Base-by-base conservation (phyloP, 2,797 vertebrate species). In the Pangasius krempfi region DNA sequence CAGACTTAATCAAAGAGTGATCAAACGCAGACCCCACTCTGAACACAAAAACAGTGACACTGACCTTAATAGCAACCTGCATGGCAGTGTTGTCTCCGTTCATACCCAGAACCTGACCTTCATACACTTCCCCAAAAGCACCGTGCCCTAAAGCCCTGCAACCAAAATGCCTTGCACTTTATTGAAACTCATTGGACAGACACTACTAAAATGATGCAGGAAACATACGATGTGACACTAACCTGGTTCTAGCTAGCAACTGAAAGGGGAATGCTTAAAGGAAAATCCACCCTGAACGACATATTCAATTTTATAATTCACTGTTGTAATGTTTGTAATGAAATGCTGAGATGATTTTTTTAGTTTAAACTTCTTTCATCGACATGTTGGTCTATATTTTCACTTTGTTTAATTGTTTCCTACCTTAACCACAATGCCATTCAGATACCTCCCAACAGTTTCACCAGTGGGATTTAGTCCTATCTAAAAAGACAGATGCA, bases 51-150 rank as follows among this genome's bases (percentile, higher is more conserved):
- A 60, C 37, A 54, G 40, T 64, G n/a, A 40, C 66, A 72, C 96
- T 96, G 90, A 99, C 98, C 98, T 99, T 99, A 93, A 98, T 95
- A 90, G 98, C 97, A 88, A 99, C 98, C 91, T 97, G 97, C 93
- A 98, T 95, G 86, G 97, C 95, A 75, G 90, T 94, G 84, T 96
- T 96, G 88, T 99, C 96, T 68, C 96, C 93, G 72, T 94, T 95
- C 93, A 98, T 97, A 85, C 97, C 97, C 84, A 97, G 94, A 85
- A 98, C 95, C 0, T 97, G 96, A 70, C 98, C 98, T 92, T 99
- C 97, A 81, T 98, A 99, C 82, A 98, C 97, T 91, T 99, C 97
- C 37, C 98, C 97, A 92, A 99, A 99, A 0, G 98, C 97, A 52
- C 97, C 97, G 2, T 97, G 97, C 89, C 97, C 97, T 16, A 99